Conservation (phyloP, 2,888 invertebrate genomes). For the Tigriopus californicus region DNA sequence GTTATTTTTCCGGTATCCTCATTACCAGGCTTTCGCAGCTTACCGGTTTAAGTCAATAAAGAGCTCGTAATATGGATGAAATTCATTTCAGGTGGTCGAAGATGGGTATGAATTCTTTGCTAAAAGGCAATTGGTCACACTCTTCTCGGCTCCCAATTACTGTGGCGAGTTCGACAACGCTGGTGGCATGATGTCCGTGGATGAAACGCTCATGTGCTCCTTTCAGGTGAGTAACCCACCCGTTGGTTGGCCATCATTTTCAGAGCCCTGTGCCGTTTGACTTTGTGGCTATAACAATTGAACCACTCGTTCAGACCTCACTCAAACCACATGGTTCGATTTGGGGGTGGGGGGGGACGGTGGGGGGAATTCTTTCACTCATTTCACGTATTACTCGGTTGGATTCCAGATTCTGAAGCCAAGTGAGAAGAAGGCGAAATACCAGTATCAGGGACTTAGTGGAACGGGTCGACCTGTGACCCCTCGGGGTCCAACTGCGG, state of each 20-base stretch:
- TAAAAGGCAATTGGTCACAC: slow-evolving; percentile 86
- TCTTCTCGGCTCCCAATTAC: slow-evolving; percentile 96
- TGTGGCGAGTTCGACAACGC: slow-evolving; percentile 98
- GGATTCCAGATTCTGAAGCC: slow-evolving; percentile 77
- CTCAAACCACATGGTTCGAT: too few relatives aligned
- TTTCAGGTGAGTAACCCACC: slow-evolving; percentile 54
- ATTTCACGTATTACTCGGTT: too few relatives aligned
- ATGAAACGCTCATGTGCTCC: slow-evolving; percentile 96
- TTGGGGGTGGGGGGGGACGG: too few relatives aligned
- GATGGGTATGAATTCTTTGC: slow-evolving; percentile 99
- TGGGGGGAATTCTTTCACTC: too few relatives aligned
- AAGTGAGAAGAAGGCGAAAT: slow-evolving; percentile 98
- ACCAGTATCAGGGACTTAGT: slow-evolving; percentile 48
- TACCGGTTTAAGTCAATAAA: too few relatives aligned
- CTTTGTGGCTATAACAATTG: too few relatives aligned
- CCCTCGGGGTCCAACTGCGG: neutral
- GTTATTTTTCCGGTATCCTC: too few relatives aligned
- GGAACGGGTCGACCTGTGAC: slow-evolving; percentile 17
- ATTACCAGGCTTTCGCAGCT: too few relatives aligned
- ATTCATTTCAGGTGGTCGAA: slow-evolving; percentile 57
- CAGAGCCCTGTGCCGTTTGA: too few relatives aligned
- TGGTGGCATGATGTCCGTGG: slow-evolving; percentile 99
- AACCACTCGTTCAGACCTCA: too few relatives aligned
- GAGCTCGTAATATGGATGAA: too few relatives aligned
- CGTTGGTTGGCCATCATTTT: too few relatives aligned